These are phyloP conservation scores for Tipula lateralis DNA, from an alignment of 2,888 invertebrate species.

Conservation along the genomic window DNA sequence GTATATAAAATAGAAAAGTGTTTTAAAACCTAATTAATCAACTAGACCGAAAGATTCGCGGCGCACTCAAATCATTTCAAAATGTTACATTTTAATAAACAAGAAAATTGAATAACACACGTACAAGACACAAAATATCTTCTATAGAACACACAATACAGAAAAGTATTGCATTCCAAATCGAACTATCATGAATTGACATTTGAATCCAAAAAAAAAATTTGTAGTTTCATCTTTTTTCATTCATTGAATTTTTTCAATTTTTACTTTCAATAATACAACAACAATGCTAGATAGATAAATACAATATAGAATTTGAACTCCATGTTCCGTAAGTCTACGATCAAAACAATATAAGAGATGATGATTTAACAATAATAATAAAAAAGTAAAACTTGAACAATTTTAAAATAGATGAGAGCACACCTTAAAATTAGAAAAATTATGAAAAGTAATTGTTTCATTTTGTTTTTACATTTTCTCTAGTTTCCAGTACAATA, in stretches of 20 bases:
- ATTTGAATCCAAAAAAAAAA: not conserved
- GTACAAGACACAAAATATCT: not conserved
- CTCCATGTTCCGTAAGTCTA: constrained; percentile 9
- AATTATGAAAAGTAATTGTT: constrained; percentile 19
- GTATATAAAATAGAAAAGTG: not conserved
- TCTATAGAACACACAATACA: not conserved
- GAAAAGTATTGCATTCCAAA: constrained; percentile 19
- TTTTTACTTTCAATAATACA: not conserved
- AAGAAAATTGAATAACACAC: not conserved
- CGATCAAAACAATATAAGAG: not conserved
- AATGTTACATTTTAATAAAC: not conserved
- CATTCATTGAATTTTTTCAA: constrained; percentile 16
- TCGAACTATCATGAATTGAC: constrained; percentile 24
- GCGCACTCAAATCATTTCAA: not conserved
- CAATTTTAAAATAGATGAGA: not conserved
- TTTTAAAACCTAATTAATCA: not conserved
- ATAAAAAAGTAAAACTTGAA: not conserved
- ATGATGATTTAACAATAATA: constrained; percentile 1
- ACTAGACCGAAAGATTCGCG: not conserved
- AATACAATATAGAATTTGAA: not conserved
- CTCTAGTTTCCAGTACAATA: not conserved
- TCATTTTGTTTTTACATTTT: not conserved
- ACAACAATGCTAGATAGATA: not conserved
- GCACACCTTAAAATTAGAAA: constrained; percentile 14
- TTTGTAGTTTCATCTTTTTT: constrained; percentile 24